Evolutionary conservation across 2,113 vertebrate genomes (phyloP).

Genomic region (Pogonocichla stellata): DNA sequence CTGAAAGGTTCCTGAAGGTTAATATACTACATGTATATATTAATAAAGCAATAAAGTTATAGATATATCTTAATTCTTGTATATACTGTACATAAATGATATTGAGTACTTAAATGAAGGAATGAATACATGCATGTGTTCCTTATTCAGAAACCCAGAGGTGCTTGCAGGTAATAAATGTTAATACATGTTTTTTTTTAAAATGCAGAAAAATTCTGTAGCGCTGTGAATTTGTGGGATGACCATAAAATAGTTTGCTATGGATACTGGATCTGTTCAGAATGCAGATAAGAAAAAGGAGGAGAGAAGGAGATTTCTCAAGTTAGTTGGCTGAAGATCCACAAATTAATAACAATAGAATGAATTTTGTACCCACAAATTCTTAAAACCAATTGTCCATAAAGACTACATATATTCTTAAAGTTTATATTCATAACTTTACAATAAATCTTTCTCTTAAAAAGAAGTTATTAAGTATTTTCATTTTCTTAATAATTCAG

Average conservation of each 20-base stretch:
- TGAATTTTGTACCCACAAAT: background rate
- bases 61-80: background rate
- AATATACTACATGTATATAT: background rate
- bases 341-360: background rate
- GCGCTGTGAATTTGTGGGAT: fast-evolving
- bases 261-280: background rate
- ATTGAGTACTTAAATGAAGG: background rate
- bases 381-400: background rate
- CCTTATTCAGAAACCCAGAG: background rate
- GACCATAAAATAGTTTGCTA: background rate
- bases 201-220: background rate
- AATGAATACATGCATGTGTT: background rate
- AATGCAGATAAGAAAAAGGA: background rate
- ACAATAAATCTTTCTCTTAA: background rate
- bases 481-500: background rate
- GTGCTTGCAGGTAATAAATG: background rate
- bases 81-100: background rate
- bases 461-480: background rate
- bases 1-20: background rate
- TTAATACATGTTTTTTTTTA: background rate
- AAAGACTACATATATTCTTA: background rate
- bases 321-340: background rate
- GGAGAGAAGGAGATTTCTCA: background rate
- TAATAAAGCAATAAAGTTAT: background rate
- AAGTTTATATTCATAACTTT: background rate